A percentile compares a stretch with the other conserved stretches of the same genome.
Evolutionary conservation across 2,888 invertebrate genomes (phyloP).

Genomic region (Andrena hattorfiana): DNA sequence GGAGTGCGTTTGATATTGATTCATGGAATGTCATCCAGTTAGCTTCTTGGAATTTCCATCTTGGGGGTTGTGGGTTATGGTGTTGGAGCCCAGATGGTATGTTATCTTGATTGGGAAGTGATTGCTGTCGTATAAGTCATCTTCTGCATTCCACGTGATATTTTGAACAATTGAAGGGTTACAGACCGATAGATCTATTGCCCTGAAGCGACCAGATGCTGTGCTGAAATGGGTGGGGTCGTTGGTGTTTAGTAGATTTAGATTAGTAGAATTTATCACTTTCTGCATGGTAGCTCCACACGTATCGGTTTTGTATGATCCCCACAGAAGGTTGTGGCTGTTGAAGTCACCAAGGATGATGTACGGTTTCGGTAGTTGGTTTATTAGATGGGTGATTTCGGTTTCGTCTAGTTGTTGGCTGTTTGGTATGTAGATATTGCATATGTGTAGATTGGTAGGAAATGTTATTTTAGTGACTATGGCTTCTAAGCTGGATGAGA

Average conservation of each 20-base stretch:
- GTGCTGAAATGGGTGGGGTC: background rate
- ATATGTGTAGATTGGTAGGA: no score
- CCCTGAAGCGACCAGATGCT: background rate
- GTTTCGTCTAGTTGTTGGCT: background rate
- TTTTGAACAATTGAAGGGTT: background rate
- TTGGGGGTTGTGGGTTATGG: background rate
- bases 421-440: background rate
- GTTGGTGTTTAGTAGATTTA: background rate
- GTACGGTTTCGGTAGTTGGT: background rate
- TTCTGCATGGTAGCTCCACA: background rate
- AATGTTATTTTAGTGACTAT: background rate
- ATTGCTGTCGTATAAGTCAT: background rate
- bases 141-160: background rate
- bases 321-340: background rate
- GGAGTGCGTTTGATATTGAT: background rate
- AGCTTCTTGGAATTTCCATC: background rate
- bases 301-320: background rate
- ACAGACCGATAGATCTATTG: slow-evolving; percentile 2
- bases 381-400: background rate
- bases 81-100: background rate
- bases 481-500: background rate
- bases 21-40: background rate
- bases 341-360: slow-evolving; percentile 8
- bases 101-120: background rate
- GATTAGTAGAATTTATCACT: background rate